These are phyloP conservation scores for Nephrocerus scutellatus DNA, from an alignment of 2,888 invertebrate genomes.

Conservation along the genomic window DNA sequence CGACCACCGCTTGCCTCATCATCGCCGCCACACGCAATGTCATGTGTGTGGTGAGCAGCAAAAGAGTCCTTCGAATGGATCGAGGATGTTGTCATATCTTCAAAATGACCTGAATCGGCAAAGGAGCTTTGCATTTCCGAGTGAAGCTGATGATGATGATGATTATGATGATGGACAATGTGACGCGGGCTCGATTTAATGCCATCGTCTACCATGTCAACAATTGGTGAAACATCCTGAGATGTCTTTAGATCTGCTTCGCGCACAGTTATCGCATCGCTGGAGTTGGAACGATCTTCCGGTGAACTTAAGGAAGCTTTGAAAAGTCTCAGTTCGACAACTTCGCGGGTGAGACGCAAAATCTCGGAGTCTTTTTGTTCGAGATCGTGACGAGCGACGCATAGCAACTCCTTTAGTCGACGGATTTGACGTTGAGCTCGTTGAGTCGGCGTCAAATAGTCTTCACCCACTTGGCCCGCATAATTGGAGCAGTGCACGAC, in stretches of 20 bases:
- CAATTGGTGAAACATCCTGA: slow-evolving; percentile 51
- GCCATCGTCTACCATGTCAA: slow-evolving; percentile 50
- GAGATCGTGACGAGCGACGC: slow-evolving; percentile 67
- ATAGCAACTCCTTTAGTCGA: slow-evolving; percentile 63
- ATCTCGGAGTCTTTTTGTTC: slow-evolving; percentile 79
- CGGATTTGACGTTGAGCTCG: slow-evolving; percentile 74
- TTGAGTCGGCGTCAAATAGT: slow-evolving; percentile 84
- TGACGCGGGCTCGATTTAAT: slow-evolving; percentile 46
- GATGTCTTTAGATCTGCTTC: slow-evolving; percentile 59
- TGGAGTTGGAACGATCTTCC: slow-evolving; percentile 71
- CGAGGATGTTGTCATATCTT: slow-evolving; percentile 70
- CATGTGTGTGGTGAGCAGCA: slow-evolving; percentile 52
- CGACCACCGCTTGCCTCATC: slow-evolving; percentile 20
- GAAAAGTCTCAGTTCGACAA: slow-evolving; percentile 71
- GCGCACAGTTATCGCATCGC: slow-evolving; percentile 65
- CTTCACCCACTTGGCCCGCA: slow-evolving; percentile 67
- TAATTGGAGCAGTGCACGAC: slow-evolving; percentile 80
- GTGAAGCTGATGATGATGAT: slow-evolving; percentile 31
- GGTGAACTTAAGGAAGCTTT: slow-evolving; percentile 74
- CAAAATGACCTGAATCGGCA: slow-evolving; percentile 81
- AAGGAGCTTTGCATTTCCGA: slow-evolving; percentile 68
- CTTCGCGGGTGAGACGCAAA: slow-evolving; percentile 61
- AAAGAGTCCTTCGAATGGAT: slow-evolving; percentile 68
- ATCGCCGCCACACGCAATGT: slow-evolving; percentile 41
- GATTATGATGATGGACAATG: slow-evolving; percentile 23